A percentile compares a stretch with the other conserved stretches of the same genome.
Evolutionary conservation across 2,888 invertebrate genomes (phyloP).

Genomic region (Rhopalosiphum nymphaeae): DNA sequence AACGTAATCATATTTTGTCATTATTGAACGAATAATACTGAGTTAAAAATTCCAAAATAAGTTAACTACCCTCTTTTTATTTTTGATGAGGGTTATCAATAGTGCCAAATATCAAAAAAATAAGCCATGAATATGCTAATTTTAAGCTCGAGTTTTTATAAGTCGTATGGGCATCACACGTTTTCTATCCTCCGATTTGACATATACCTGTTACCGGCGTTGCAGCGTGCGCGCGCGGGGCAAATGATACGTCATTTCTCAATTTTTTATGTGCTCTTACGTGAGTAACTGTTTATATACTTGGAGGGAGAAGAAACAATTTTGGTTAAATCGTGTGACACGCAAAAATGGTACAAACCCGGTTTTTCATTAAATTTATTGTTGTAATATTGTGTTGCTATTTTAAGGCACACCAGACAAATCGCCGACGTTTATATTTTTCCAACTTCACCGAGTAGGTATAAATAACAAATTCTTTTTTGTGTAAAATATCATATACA

Average conservation of each 20-base stretch:
- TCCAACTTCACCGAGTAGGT: neutral
- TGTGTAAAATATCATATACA: neutral
- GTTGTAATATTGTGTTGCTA: neutral
- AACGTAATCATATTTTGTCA: neutral
- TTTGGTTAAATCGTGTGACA: constrained; percentile 11
- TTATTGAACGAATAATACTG: neutral
- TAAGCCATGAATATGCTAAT: neutral
- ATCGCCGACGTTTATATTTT: constrained; percentile 11
- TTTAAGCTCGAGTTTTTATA: neutral
- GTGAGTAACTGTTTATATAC: neutral
- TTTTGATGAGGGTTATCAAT: neutral
- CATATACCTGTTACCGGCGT: neutral
- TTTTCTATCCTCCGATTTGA: neutral
- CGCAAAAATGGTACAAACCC: neutral
- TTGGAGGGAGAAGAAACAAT: neutral
- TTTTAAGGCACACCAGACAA: neutral
- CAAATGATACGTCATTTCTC: neutral
- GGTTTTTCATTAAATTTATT: neutral
- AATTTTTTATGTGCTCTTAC: neutral
- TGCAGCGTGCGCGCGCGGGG: neutral
- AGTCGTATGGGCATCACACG: neutral
- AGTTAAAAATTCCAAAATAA: neutral
- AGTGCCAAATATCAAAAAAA: neutral
- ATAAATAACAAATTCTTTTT: neutral
- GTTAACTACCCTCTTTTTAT: neutral